Base-by-base conservation (phyloP, 1,140 invertebrate genomes). In the Orius laevigatus region DNA sequence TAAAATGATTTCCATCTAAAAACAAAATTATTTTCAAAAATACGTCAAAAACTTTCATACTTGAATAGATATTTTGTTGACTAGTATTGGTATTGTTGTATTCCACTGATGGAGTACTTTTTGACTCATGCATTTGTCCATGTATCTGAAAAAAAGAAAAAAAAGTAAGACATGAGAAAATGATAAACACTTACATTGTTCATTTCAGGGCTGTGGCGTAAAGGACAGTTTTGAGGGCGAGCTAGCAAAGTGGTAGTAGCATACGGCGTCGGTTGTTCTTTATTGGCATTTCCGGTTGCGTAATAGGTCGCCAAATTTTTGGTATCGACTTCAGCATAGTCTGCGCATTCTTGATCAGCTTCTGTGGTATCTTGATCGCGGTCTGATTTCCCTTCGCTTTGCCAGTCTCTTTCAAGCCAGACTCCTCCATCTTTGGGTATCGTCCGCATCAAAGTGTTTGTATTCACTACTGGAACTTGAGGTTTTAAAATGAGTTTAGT, bases 271-370 rank as follows among this genome's bases (percentile, higher is more conserved):
- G 81, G 81, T 51, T 76, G 76, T 11, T 76, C 66, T 45, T 73
- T 73, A 59, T 75, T 71, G 2, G 53, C 76, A 52, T 83, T 84
- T 5, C 43, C 43, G 16, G 19, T 25, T 11, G 43, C 43, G 62
- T 87, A 85, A 58, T 87, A 88, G 0, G 82, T 86, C 9, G 79
- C 82, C 50, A 87, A 58, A 57, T 70, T 77, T 35, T 75, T 65
- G 6, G 75, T 76, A 60, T 84, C 81, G 1, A 84, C 81, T 65
- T 84, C 81, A 0, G 81, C 81, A 55, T 84, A 84, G 55, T 84
- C 80, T 0, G 77, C 75, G 43, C 43, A 45, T 18, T 45, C 43
- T 8, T 19, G 25, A 12, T 72, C 72, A 41, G 59, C 59, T 16
- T 52, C 55, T 5, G 51, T 34, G 25, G 43, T 38, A 19, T 42